Percentiles rank a stretch among this genome's conserved stretches.
Conservation (phyloP, 2,888 invertebrate species). For the Chesias legatella region DNA sequence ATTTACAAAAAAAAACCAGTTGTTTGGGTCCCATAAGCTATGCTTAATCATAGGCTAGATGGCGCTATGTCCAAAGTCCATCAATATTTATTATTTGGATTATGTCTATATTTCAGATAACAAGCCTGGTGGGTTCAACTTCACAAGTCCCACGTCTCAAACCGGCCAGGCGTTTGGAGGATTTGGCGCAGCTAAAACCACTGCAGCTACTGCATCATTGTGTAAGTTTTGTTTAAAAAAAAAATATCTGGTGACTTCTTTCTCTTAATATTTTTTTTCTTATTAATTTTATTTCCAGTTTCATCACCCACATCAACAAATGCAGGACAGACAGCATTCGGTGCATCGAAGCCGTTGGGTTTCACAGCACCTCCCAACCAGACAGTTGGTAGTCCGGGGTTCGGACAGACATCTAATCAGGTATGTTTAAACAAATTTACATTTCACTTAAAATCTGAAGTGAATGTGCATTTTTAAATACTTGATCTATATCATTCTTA, state of each 20-base stretch:
- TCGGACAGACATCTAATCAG: constrained; percentile 51
- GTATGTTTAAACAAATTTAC: too few species aligned
- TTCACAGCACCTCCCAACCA: constrained; percentile 48
- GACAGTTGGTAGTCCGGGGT: constrained; percentile 65
- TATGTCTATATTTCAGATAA: constrained; percentile 47
- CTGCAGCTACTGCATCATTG: constrained; percentile 47
- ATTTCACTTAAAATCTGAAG: too few species aligned
- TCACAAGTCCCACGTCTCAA: constrained; percentile 42
- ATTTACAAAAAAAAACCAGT: too few species aligned
- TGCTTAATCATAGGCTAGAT: too few species aligned
- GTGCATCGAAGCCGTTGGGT: constrained; percentile 48
- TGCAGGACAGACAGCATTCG: constrained; percentile 43
- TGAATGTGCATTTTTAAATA: too few species aligned
- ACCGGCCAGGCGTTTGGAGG: constrained; percentile 38
- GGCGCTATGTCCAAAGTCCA: too few species aligned
- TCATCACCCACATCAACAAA: constrained; percentile 43
- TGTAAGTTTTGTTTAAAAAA: too few species aligned
- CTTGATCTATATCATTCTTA: too few species aligned
- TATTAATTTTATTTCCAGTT: constrained; percentile 12
- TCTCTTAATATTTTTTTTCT: too few species aligned
- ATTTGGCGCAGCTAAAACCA: constrained; percentile 56
- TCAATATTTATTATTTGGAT: too few species aligned
- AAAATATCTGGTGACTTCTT: too few species aligned
- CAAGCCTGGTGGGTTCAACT: constrained; percentile 46
- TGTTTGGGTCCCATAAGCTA: too few species aligned